A percentile compares a stretch with the other conserved stretches of the same genome.
Evolutionary conservation across 2,797 vertebrate genomes (phyloP).

Genomic region (Chiloscyllium punctatum): DNA sequence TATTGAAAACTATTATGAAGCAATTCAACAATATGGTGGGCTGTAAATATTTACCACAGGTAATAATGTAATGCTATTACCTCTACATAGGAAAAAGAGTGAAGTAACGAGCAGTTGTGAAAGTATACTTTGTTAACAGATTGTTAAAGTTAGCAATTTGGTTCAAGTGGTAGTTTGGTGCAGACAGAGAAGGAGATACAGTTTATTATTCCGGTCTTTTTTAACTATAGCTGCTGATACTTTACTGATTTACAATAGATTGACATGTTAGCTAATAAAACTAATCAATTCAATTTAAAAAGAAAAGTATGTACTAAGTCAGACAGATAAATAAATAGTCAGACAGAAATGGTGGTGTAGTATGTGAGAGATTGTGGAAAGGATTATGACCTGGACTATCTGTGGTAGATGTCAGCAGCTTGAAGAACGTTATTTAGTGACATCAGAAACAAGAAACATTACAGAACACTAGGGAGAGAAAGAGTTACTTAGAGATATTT

Average conservation of each 20-base stretch:
- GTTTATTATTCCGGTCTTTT: too few relatives aligned
- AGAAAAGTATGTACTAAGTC: too few relatives aligned
- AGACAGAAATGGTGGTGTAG: not conserved
- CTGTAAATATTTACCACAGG: not conserved
- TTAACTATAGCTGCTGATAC: not conserved
- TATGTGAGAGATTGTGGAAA: not conserved
- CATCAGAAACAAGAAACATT: not conserved
- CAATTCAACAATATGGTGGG: not conserved
- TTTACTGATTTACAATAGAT: not conserved
- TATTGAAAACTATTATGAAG: not conserved
- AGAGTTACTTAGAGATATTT: not conserved
- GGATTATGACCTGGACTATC: too few relatives aligned
- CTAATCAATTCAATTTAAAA: too few relatives aligned
- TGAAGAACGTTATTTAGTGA: not conserved
- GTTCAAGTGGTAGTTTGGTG: not conserved
- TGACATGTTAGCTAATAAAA: not conserved
- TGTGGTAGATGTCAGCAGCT: not conserved
- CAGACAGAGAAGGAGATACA: not conserved
- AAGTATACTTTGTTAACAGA: not conserved
- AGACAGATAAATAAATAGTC: not conserved
- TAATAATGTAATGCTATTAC: not conserved
- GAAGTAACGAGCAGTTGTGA: not conserved
- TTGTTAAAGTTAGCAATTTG: not conserved
- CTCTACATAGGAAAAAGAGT: not conserved
- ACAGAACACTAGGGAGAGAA: not conserved